A percentile compares a stretch with the other conserved stretches of the same genome.
phyloP scores from a whole-genome alignment of 2,797 vertebrate species.

The Anabacerthia variegaticeps region DNA sequence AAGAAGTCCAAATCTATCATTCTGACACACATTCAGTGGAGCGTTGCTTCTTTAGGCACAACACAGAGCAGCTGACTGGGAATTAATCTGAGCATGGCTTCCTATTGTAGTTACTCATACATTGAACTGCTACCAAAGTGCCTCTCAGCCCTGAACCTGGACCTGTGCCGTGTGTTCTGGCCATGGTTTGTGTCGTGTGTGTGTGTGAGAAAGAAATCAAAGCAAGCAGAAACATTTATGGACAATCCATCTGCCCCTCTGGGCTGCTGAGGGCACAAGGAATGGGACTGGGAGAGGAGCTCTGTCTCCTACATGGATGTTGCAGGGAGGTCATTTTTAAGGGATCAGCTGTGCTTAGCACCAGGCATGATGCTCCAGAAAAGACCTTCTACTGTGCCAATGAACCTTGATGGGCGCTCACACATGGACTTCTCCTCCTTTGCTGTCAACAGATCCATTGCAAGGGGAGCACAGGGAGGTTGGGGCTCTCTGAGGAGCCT shows the following conservation, averaged over 20 bases:
- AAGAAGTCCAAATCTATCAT: slow-evolving; percentile 32
- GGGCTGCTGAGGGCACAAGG: background rate
- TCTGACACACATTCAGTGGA: slow-evolving; percentile 14
- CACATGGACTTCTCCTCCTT: background rate
- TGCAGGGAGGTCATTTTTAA: background rate
- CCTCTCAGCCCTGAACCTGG: background rate
- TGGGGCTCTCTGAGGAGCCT: background rate
- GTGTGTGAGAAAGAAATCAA: background rate
- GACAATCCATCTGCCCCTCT: background rate
- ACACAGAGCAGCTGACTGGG: slow-evolving; percentile 7
- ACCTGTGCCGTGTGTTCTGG: rapidly evolving
- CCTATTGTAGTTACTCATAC: background rate
- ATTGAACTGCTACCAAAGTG: background rate
- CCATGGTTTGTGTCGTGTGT: rapidly evolving
- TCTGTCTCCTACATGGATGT: background rate
- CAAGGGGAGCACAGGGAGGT: rapidly evolving
- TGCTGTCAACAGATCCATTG: background rate
- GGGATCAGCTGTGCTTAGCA: background rate
- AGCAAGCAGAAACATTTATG: background rate
- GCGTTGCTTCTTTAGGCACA: slow-evolving; percentile 36
- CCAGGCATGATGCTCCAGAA: rapidly evolving
- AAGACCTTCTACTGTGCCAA: rapidly evolving
- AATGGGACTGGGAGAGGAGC: background rate
- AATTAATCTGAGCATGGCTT: background rate
- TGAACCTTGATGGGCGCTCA: background rate